Base-by-base conservation (phyloP, 2,888 invertebrate species). In the Yponomeuta evonymella region DNA sequence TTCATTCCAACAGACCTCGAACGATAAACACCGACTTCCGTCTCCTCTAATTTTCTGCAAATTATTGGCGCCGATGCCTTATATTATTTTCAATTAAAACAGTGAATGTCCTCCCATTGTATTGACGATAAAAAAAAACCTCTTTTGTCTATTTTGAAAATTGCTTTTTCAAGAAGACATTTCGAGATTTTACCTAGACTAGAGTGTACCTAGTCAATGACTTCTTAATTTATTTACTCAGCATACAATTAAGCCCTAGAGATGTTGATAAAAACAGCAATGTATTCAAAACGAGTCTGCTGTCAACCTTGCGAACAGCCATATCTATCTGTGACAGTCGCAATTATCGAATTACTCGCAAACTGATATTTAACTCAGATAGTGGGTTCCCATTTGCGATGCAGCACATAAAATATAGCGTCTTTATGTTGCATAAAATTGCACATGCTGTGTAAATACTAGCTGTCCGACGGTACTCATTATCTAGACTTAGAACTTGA, bases 341-440 rank as follows among this genome's bases (percentile, higher is more conserved):
- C 86, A 87, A 88, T 89, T 87, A 89, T 85, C 85, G 86, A 88
- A 88, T 88, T 87, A 88, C 84, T 84, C 78, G 83, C 80, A 78
- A 84, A 84, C 83, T 81, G 85, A 85, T 86, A 85, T 85, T 82
- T 76, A 76, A 75, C 74, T 77, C 87, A 88, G 15, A 89, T 88
- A 79, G 80, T 78, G 75, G 84, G 88, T 84, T 85, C 79, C 79
- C 75, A 78, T 80, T 78, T 83, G 51, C 83, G 77, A 81, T 82
- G 78, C 77, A 78, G 79, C 81, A 80, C 81, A 82, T 85, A 88
- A 79, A 86, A 87, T 85, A 85, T 82, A 77, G 79, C 81, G 78
- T 80, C 80, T 81, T 81, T 86, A 81, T 80, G 79, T 58, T 58
- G 51, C 6, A 83, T 79, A 80, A 81, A 83, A 80, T n/a, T 70